A percentile compares a stretch with the other conserved stretches of the same genome.
These are phyloP conservation scores for Tubiluchus corallicola DNA, from an alignment of 2,888 invertebrate species.

Conservation along the genomic window DNA sequence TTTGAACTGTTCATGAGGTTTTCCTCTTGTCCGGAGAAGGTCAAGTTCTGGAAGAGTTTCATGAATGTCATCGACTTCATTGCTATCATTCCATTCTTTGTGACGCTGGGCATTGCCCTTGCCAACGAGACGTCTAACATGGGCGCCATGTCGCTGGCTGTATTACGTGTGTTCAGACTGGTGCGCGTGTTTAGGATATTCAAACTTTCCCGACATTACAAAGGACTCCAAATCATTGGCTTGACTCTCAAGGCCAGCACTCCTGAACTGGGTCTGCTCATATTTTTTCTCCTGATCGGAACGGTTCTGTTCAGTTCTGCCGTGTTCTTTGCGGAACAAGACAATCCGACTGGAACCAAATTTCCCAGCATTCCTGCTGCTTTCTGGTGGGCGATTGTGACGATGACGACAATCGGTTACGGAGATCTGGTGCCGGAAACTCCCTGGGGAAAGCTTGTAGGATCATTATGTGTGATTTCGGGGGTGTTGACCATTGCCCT, in stretches of 20 bases:
- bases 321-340: conserved; percentile 89
- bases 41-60: too few species aligned
- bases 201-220: too few species aligned
- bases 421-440: conserved; percentile 99
- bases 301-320: conserved; percentile 88
- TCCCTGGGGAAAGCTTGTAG: conserved; percentile 49
- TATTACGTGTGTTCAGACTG: conserved; percentile 98
- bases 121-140: conserved; percentile 74
- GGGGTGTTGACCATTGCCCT: conserved; percentile 97
- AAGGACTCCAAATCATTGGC: conserved; percentile 96
- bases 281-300: conserved; percentile 98
- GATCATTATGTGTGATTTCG: conserved; percentile 95
- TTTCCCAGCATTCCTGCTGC: conserved; percentile 90
- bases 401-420: conserved; percentile 98
- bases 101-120: conserved; percentile 93
- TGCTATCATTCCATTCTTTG: conserved; percentile 99
- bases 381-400: conserved; percentile 91
- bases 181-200: conserved; percentile 98
- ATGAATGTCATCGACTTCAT: conserved; percentile 94
- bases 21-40: conserved; percentile 94
- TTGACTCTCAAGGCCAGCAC: conserved; percentile 96
- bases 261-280: conserved; percentile 96
- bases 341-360: conserved; percentile 66
- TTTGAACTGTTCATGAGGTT: conserved; percentile 54
- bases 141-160: conserved; percentile 95